Evolutionary conservation across 2,888 invertebrate species (phyloP).

Genomic region (Halictus ligatus): DNA sequence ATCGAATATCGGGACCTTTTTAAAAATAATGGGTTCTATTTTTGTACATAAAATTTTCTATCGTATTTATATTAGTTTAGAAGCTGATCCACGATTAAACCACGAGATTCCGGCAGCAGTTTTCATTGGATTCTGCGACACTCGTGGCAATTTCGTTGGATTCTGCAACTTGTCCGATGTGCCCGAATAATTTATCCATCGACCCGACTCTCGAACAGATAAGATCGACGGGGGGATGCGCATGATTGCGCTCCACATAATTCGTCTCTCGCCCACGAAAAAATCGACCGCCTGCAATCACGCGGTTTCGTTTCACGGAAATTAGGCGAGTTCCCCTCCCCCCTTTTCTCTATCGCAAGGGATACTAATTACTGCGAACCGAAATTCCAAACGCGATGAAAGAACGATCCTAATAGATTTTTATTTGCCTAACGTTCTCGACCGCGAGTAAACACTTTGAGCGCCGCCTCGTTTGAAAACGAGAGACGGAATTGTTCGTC

Average conservation of each 20-base stretch:
- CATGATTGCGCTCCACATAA: constrained; percentile 46
- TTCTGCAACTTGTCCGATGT: constrained; percentile 9
- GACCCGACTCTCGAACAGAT: constrained; percentile 25
- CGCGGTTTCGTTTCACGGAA: neutral
- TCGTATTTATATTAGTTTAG: neutral
- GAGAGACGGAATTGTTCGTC: neutral
- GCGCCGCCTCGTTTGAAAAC: neutral
- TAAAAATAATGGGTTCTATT: neutral
- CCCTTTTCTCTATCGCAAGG: neutral
- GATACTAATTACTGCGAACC: neutral
- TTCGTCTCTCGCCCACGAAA: constrained; percentile 27
- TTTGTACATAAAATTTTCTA: neutral
- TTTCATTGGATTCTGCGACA: neutral
- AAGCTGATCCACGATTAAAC: neutral
- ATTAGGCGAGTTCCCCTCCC: too few relatives aligned
- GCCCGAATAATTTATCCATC: constrained; percentile 28
- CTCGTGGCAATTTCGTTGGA: neutral
- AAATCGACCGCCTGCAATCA: neutral
- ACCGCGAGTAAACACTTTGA: neutral
- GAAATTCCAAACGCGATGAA: neutral
- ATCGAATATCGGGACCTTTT: too few relatives aligned
- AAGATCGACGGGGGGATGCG: neutral
- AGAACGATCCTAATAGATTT: neutral
- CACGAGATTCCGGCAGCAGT: too few relatives aligned
- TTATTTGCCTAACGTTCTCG: neutral